Evolutionary conservation across 2,888 invertebrate genomes (phyloP).

Genomic region (Panzeria rudis): DNA sequence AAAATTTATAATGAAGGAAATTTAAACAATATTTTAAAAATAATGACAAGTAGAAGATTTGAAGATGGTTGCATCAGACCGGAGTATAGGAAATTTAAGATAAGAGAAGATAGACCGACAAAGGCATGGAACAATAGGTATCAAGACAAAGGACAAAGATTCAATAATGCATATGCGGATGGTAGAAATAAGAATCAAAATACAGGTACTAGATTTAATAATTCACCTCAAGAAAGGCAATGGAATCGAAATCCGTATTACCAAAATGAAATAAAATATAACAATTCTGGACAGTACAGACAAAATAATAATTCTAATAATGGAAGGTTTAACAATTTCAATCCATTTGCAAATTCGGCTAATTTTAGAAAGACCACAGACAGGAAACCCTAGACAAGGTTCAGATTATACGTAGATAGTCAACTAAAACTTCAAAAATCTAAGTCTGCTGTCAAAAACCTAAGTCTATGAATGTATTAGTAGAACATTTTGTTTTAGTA

Average conservation of each 20-base stretch:
- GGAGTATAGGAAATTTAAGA: conserved; percentile 3
- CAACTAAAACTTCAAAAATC: too few relatives aligned
- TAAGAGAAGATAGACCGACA: conserved; percentile 1
- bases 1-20: not conserved
- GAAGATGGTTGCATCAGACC: conserved; percentile 8
- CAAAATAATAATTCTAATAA: conserved; percentile 23
- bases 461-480: too few relatives aligned
- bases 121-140: not conserved
- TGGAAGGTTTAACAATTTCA: not conserved
- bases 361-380: not conserved
- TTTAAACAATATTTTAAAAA: conserved; percentile 10
- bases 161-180: not conserved
- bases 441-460: too few relatives aligned
- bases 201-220: conserved; percentile 3
- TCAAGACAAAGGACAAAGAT: too few relatives aligned
- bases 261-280: conserved; percentile 1
- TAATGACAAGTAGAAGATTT: conserved; percentile 14
- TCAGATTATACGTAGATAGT: too few relatives aligned
- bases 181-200: not conserved
- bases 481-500: too few relatives aligned
- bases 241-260: conserved; percentile 13
- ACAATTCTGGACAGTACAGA: conserved; percentile 4
- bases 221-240: not conserved
- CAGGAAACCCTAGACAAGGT: not conserved
- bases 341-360: not conserved